Evolutionary conservation across 2,888 invertebrate genomes (phyloP), one percentile per base, ranked within the genome.

Genomic region (Gandaritis pyraliata): DNA sequence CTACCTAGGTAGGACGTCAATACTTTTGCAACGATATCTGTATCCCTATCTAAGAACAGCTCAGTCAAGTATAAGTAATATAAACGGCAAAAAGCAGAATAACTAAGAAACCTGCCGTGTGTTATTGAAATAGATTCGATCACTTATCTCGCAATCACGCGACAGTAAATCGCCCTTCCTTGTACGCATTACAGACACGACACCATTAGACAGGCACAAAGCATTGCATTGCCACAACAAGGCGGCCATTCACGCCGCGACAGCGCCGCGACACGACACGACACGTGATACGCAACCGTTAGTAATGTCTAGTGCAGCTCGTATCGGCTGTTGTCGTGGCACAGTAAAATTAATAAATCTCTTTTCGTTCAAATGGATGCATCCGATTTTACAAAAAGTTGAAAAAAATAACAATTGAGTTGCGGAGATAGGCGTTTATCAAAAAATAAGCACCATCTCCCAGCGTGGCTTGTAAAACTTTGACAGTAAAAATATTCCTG

Each of bases 251-350:
- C 61, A 56, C 55, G 60, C 0, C 43, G 49, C 60, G 55, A 38
- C 69, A 65, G 69, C 15, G 29, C 29, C 29, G 29, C 33, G 33
- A 33, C 43, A 43, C 43, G 33, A 13, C 41, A 13, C 72, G 70
- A 71, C 72, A 69, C 74, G 74, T 78, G 78, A 76, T 71, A 53
- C 70, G 74, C 74, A 71, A 61, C 70, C 71, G 72, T 58, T 61
- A 64, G 50, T 36, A 43, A 6, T 33, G 33, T 33, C 13, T 33
- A 23, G 23, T 23, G 11, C 11, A 29, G 45, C 48, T 11, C 11
- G 13, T 38, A 1, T 13, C 49, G 41, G 29, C 48, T 29, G 11
- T 5, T 7, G n/a, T 5, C n/a, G 3, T 53, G 59, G 48, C 53
- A 41, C 58, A 41, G 23, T 8, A 38, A 38, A 45, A 1, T 10